Conservation (phyloP, 2,888 invertebrate genomes). For the Macroteleia sp. region DNA sequence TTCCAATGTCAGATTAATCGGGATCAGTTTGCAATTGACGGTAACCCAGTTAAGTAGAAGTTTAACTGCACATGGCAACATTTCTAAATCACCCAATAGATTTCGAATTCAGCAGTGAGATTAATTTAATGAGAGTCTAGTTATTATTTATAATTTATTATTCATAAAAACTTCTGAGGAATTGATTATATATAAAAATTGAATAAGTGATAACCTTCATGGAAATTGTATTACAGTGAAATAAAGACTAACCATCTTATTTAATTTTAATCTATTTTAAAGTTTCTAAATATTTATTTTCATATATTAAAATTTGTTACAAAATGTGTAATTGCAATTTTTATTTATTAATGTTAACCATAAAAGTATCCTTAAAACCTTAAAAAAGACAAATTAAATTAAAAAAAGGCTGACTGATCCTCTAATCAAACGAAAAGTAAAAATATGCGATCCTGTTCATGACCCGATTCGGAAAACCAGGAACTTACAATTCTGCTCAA, state of each 20-base stretch:
- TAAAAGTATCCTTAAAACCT: too few relatives aligned
- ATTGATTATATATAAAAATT: too few relatives aligned
- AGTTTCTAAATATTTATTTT: too few relatives aligned
- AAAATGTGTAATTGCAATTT: too few relatives aligned
- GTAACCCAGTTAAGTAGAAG: conserved; percentile 24
- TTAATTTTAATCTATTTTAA: too few relatives aligned
- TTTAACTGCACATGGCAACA: conserved; percentile 6
- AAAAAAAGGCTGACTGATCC: background rate
- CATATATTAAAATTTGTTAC: too few relatives aligned
- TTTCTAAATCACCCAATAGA: conserved; percentile 3
- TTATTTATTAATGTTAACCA: too few relatives aligned
- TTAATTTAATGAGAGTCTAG: background rate
- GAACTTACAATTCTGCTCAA: conserved; percentile 1
- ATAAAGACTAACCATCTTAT: too few relatives aligned
- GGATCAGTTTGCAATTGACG: conserved; percentile 17
- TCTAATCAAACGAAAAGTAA: background rate
- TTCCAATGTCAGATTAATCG: conserved; percentile 26
- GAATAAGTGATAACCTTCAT: too few relatives aligned
- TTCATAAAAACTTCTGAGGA: too few relatives aligned
- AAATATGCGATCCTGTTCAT: conserved; percentile 7
- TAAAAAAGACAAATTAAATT: too few relatives aligned
- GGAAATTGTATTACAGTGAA: too few relatives aligned
- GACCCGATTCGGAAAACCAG: conserved; percentile 8
- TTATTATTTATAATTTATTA: background rate
- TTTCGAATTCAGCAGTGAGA: background rate